A percentile compares a stretch with the other conserved stretches of the same genome.
Evolutionary conservation across 2,113 vertebrate genomes (phyloP).

Genomic region (Oncorhynchus gorbuscha): DNA sequence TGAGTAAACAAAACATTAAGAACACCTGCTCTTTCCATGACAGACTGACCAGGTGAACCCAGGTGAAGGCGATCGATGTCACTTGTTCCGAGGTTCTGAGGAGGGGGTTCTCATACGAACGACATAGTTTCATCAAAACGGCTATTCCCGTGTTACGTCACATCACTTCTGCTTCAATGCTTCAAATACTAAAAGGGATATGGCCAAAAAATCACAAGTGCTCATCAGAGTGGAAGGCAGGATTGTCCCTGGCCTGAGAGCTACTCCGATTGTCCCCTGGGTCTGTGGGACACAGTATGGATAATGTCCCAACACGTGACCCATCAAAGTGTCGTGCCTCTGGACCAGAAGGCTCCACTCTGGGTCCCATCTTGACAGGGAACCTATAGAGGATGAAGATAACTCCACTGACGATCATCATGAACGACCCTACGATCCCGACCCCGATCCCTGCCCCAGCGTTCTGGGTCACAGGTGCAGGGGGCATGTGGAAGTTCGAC

Average conservation of each 20-base stretch:
- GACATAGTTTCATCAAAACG: too few relatives aligned
- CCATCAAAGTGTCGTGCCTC: background rate
- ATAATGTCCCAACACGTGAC: background rate
- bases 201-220: background rate
- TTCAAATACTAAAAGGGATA: too few relatives aligned
- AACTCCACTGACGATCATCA: constrained; percentile 71
- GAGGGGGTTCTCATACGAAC: too few relatives aligned
- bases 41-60: too few relatives aligned
- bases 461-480: constrained; percentile 69
- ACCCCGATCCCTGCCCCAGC: constrained; percentile 69
- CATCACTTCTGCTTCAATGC: too few relatives aligned
- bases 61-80: too few relatives aligned
- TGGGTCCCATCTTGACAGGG: background rate
- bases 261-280: background rate
- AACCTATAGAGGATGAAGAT: constrained; percentile 71
- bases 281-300: too few relatives aligned
- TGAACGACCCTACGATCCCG: constrained; percentile 66
- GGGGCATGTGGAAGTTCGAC: constrained; percentile 71
- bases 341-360: background rate
- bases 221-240: constrained; percentile 44
- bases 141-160: too few relatives aligned
- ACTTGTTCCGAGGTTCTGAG: too few relatives aligned
- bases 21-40: too few relatives aligned
- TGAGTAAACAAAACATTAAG: too few relatives aligned
- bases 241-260: constrained; percentile 46